A percentile compares a stretch with the other conserved stretches of the same genome.
Conservation (phyloP, 2,888 invertebrate genomes). For the Hypomecis punctinalis region DNA sequence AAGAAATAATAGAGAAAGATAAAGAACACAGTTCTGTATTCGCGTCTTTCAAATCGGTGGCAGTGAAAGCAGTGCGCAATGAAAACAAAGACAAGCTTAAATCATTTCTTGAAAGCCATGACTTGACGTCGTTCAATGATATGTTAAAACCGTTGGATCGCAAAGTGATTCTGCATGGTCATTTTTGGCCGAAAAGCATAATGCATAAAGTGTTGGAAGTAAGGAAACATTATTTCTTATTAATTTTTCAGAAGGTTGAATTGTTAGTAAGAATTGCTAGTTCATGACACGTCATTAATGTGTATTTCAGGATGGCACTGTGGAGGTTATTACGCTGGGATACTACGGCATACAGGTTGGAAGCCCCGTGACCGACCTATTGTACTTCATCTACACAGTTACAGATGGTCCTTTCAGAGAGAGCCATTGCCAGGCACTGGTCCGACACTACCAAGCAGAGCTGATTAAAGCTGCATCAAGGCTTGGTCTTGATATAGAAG, state of each 20-base stretch:
- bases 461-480: background rate
- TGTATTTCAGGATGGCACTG: constrained; percentile 7
- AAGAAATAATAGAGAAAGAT: background rate
- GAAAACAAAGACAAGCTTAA: constrained; percentile 2
- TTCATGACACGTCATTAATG: background rate
- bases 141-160: background rate
- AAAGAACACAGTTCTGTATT: background rate
- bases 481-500: background rate
- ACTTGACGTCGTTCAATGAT: background rate
- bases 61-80: background rate
- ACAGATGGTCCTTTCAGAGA: constrained; percentile 1
- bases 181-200: constrained; percentile 12
- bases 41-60: background rate
- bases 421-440: background rate
- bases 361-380: constrained; percentile 5
- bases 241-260: background rate
- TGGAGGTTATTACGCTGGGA: constrained; percentile 3
- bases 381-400: constrained; percentile 8
- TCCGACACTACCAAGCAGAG: background rate
- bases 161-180: background rate
- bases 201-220: constrained; percentile 5
- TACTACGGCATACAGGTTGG: constrained; percentile 9
- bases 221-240: background rate
- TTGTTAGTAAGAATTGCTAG: no score
- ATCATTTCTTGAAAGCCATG: background rate